A percentile compares a stretch with the other conserved stretches of the same genome.
Evolutionary conservation across 1,140 invertebrate species (phyloP).

Genomic region (Cheumatopsyche charites): DNA sequence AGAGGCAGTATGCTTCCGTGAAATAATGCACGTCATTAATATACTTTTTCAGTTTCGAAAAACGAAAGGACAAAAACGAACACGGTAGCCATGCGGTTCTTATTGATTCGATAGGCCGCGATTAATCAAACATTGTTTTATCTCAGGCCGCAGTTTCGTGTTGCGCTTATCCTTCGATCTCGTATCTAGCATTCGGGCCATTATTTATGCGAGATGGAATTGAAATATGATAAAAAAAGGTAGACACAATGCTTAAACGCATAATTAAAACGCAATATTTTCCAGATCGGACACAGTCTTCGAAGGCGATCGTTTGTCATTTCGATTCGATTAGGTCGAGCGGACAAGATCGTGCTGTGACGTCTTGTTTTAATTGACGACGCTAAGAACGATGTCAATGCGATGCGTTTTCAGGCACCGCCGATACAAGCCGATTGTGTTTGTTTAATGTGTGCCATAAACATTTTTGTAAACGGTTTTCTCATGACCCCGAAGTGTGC

Average conservation of each 20-base stretch:
- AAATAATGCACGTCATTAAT: constrained; percentile 18
- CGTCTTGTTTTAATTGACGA: too few species aligned
- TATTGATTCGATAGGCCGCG: neutral
- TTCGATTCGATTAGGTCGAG: too few species aligned
- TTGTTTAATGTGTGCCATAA: neutral
- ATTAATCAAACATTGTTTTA: constrained; percentile 27
- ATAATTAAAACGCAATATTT: constrained; percentile 16
- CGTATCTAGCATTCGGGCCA: constrained; percentile 9
- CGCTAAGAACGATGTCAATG: too few species aligned
- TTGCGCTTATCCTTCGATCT: constrained; percentile 13
- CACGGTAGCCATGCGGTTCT: neutral
- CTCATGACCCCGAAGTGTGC: neutral
- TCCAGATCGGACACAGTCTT: neutral
- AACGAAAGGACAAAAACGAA: constrained; percentile 3
- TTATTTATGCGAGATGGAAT: neutral
- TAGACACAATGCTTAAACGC: neutral
- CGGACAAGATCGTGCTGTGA: too few species aligned
- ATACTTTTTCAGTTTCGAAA: constrained; percentile 4
- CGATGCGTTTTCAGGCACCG: neutral
- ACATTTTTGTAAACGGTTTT: constrained; percentile 2
- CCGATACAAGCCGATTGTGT: neutral
- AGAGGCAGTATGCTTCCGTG: constrained; percentile 11
- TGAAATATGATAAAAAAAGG: neutral
- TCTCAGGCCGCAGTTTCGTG: neutral
- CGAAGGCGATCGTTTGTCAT: too few species aligned